Evolutionary conservation across 1,140 invertebrate genomes (phyloP).

Genomic region (Hormaphis cornu): DNA sequence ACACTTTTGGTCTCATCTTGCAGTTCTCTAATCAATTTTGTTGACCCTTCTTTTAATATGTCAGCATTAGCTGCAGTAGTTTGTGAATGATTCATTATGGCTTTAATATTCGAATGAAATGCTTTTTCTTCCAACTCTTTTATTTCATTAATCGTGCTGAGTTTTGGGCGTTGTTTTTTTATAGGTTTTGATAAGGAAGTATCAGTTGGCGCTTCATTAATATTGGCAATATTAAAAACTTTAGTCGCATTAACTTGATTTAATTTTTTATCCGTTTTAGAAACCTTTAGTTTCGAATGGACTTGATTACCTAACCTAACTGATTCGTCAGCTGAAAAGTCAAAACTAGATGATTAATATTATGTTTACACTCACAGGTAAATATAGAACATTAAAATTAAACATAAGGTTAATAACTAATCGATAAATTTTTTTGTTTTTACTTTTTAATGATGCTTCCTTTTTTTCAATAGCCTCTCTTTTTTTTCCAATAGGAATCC

Average conservation of each 20-base stretch:
- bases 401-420: no score
- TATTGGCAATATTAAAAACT: background rate
- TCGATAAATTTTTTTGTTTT: no score
- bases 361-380: background rate
- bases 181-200: background rate
- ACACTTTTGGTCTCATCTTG: background rate
- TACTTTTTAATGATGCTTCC: background rate
- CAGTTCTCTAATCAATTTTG: background rate
- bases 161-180: background rate
- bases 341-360: background rate
- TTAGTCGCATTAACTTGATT: background rate
- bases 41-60: background rate
- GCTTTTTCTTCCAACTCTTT: constrained; percentile 4
- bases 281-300: background rate
- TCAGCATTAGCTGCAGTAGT: background rate
- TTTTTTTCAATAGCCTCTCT: background rate
- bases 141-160: constrained; percentile 20
- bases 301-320: background rate
- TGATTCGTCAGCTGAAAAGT: background rate
- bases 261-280: background rate
- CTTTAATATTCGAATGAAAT: background rate
- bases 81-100: background rate
- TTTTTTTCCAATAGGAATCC: constrained; percentile 22
- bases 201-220: constrained; percentile 4
- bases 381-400: no score